Evolutionary conservation across 2,113 vertebrate genomes (phyloP).

Genomic region (Pluvialis apricaria): DNA sequence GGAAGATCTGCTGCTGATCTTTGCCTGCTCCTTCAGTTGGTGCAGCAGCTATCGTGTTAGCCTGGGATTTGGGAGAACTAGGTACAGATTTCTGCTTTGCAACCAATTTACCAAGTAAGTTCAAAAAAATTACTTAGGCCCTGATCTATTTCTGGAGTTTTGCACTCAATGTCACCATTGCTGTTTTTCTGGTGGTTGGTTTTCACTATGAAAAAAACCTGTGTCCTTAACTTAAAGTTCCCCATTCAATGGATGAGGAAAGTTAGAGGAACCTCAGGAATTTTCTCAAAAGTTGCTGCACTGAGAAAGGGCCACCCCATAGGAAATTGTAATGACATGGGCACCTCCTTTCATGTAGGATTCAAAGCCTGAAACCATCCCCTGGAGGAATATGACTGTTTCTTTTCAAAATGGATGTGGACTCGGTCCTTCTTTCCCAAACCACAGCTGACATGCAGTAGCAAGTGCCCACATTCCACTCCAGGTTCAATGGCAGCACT

Average conservation of each 20-base stretch:
- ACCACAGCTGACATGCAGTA: background rate
- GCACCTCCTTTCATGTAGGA: background rate
- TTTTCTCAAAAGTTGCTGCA: background rate
- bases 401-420: background rate
- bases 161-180: background rate
- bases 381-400: background rate
- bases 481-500: background rate
- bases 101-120: background rate
- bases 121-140: background rate
- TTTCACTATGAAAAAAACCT: background rate
- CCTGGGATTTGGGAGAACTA: background rate
- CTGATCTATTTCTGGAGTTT: background rate
- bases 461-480: background rate
- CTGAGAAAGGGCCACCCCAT: background rate
- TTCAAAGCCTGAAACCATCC: background rate
- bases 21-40: background rate
- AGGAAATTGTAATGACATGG: background rate
- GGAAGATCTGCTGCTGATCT: background rate
- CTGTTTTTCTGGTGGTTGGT: fast-evolving
- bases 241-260: background rate
- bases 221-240: background rate
- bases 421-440: background rate
- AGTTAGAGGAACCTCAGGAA: background rate
- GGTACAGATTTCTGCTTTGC: background rate
- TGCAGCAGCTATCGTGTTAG: background rate